These are phyloP conservation scores for Stictocephala bisonia DNA, from an alignment of 2,888 invertebrate genomes.

Conservation along the genomic window DNA sequence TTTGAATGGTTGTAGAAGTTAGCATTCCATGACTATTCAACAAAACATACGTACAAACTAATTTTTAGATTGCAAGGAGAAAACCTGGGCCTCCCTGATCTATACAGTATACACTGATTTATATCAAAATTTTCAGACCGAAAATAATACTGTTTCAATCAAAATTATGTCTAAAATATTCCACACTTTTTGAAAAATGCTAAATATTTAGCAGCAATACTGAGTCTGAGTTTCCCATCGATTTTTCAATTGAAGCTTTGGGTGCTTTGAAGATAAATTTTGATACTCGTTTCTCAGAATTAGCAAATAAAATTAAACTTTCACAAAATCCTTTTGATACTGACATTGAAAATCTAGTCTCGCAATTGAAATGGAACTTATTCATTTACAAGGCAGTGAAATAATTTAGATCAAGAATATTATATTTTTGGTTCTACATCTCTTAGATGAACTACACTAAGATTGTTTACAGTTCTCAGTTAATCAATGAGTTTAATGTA, in stretches of 20 bases:
- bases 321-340: slow-evolving; percentile 56
- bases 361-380: slow-evolving; percentile 56
- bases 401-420: slow-evolving; percentile 53
- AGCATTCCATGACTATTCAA: slow-evolving; percentile 57
- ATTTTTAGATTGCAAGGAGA: slow-evolving; percentile 59
- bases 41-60: slow-evolving; percentile 55
- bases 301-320: slow-evolving; percentile 49
- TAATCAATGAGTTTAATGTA: no score
- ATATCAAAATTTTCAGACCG: slow-evolving; percentile 56
- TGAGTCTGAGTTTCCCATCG: slow-evolving; percentile 57
- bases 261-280: slow-evolving; percentile 57
- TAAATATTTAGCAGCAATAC: slow-evolving; percentile 57
- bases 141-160: slow-evolving; percentile 48
- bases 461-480: no score
- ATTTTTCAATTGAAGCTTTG: slow-evolving; percentile 58
- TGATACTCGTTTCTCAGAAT: slow-evolving; percentile 56
- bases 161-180: slow-evolving; percentile 47
- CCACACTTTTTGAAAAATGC: slow-evolving; percentile 57
- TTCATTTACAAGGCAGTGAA: slow-evolving; percentile 55
- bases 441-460: no score
- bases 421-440: no score
- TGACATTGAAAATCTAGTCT: slow-evolving; percentile 53
- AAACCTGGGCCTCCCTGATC: slow-evolving; percentile 57
- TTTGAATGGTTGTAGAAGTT: slow-evolving; percentile 58
- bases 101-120: no score